Percentiles rank a stretch among this genome's conserved stretches.
Evolutionary conservation across 2,888 invertebrate species (phyloP).

Genomic region (Agonopterix subpropinquella): DNA sequence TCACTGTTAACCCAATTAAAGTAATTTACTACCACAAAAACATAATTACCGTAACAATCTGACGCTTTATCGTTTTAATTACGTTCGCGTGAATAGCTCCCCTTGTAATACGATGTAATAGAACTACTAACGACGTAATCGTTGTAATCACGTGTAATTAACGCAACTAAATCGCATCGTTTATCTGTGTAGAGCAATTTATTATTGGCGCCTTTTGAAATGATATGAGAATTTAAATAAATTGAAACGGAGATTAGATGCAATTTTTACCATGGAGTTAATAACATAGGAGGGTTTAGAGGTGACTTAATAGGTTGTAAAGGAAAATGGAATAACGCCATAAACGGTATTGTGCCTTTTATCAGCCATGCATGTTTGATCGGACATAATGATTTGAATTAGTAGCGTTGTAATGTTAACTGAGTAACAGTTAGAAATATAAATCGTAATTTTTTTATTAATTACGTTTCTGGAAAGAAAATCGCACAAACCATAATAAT

Average conservation of each 20-base stretch:
- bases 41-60: constrained; percentile 15
- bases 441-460: too few species aligned
- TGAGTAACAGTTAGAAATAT: too few species aligned
- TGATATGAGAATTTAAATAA: constrained; percentile 8
- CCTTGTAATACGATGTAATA: constrained; percentile 19
- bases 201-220: constrained; percentile 20
- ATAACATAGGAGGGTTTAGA: neutral
- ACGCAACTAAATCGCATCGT: constrained; percentile 30
- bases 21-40: constrained; percentile 10
- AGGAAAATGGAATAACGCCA: too few species aligned
- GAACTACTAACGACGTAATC: constrained; percentile 24
- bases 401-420: too few species aligned
- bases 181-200: constrained; percentile 34
- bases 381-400: too few species aligned
- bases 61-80: constrained; percentile 34
- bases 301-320: too few species aligned
- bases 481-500: too few species aligned
- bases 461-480: too few species aligned
- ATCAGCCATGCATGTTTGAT: too few species aligned
- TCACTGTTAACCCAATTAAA: neutral
- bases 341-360: too few species aligned
- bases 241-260: constrained; percentile 5
- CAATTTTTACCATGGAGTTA: constrained; percentile 1
- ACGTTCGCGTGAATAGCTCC: constrained; percentile 31
- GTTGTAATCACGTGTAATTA: constrained; percentile 9